Base-by-base conservation (phyloP, 2,113 vertebrate genomes). In the Blennius ocellaris region DNA sequence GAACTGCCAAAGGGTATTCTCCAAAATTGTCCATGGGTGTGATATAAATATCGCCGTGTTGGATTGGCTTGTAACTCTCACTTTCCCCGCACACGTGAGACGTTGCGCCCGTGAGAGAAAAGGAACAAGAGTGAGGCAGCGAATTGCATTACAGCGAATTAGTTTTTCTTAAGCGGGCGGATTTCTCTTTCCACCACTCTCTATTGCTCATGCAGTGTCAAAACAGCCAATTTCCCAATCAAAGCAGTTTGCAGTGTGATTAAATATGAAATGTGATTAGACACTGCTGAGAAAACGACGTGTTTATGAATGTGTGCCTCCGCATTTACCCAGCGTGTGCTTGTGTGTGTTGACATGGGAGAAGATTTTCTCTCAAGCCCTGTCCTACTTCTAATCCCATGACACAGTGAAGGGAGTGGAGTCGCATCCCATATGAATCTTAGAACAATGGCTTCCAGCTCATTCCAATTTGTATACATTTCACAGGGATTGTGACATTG, bases 221-320 rank as follows among this genome's bases (percentile, higher is more conserved):
- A 78, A 81, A 72, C 76, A 68, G 41, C 39, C 76, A 73, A 69
- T 75, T 83, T 74, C 69, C 53, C 38, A 73, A 79, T 86, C 67
- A 81, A 61, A 80, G 55, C 72, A 56, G 41, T 79, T 77, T 76
- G 14, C 68, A 15, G 41, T 82, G 78, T 60, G 72, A 81, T 67
- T 76, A 74, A 80, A 75, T 43, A 63, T 69, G 56, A 83, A 78
- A 81, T 59, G 69, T 62, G 80, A 85, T 82, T 85, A 71, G 64
- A 76, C 21, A 37, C 68, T 53, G 68, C 59, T 39, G 54, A 66
- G 76, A 74, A 78, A 83, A 82, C 55, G 16, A 80, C 75, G 57
- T 47, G 58, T 66, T 73, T 82, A 54, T 75, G 62, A 67, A 58
- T n/a, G 44, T 51, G 15, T 63, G 51, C 37, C 59, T 57, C 38